phyloP scores from a whole-genome alignment of 2,888 invertebrate species.

The Sarcophaga caerulescens region DNA sequence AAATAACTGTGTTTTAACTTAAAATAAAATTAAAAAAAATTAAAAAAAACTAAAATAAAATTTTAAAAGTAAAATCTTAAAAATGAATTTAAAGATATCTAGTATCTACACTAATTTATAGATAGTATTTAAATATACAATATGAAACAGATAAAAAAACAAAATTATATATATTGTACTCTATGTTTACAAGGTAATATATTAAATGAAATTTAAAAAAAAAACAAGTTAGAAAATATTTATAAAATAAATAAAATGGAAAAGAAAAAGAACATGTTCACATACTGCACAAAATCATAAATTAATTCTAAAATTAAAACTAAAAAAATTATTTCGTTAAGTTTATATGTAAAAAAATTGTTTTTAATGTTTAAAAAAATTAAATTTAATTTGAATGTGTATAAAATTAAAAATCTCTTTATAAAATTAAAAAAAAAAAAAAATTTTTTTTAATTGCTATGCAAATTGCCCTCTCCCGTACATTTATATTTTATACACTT shows the following conservation, averaged over 20 bases:
- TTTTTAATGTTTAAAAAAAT: background rate
- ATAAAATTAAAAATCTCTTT: background rate
- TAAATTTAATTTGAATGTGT: background rate
- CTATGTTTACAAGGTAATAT: conserved; percentile 22
- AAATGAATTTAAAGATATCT: conserved; percentile 50
- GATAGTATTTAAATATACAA: conserved; percentile 67
- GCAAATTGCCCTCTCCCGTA: no score
- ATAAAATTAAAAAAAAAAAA: background rate
- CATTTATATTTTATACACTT: no score
- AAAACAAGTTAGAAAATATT: background rate
- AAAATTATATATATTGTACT: conserved; percentile 18
- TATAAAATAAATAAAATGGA: conserved; percentile 7
- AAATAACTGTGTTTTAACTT: conserved; percentile 50
- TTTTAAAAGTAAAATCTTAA: conserved; percentile 34
- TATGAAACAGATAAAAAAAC: conserved; percentile 22
- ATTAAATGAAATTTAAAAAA: background rate
- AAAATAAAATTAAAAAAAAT: conserved; percentile 13
- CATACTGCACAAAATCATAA: conserved; percentile 58
- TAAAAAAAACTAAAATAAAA: conserved; percentile 70
- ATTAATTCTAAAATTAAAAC: no score
- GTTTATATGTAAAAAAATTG: conserved; percentile 35
- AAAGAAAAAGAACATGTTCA: conserved; percentile 16
- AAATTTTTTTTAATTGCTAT: background rate
- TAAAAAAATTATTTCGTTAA: conserved; percentile 8
- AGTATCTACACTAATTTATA: conserved; percentile 61